phyloP scores from a whole-genome alignment of 2,888 invertebrate species.

The Drosophila setosimentum region DNA sequence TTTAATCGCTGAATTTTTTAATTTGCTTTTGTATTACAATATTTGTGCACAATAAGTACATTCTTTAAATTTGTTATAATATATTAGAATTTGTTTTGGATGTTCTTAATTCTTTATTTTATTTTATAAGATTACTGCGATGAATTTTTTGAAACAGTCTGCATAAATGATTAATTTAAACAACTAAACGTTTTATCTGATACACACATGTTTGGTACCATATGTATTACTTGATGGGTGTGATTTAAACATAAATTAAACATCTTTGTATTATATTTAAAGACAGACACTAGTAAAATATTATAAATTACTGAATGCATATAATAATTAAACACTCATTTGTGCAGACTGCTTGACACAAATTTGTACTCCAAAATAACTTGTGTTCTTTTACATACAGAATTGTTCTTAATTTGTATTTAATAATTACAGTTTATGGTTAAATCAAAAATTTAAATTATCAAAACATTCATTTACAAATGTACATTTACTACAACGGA shows the following conservation, averaged over 20 bases:
- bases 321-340: neutral
- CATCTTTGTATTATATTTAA: neutral
- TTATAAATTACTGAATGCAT: neutral
- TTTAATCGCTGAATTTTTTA: constrained; percentile 1
- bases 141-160: neutral
- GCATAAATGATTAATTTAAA: neutral
- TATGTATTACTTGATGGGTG: neutral
- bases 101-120: neutral
- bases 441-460: neutral
- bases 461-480: constrained; percentile 1
- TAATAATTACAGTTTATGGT: neutral
- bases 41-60: constrained; percentile 22
- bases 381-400: neutral
- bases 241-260: neutral
- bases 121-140: neutral
- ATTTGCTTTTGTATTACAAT: constrained; percentile 10
- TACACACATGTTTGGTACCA: neutral
- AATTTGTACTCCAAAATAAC: neutral
- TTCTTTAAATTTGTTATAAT: constrained; percentile 4
- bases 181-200: neutral
- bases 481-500: neutral
- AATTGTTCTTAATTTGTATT: neutral
- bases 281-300: neutral
- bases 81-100: neutral
- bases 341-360: neutral